Conservation (phyloP, 2,888 invertebrate species). For the Tachina fera region DNA sequence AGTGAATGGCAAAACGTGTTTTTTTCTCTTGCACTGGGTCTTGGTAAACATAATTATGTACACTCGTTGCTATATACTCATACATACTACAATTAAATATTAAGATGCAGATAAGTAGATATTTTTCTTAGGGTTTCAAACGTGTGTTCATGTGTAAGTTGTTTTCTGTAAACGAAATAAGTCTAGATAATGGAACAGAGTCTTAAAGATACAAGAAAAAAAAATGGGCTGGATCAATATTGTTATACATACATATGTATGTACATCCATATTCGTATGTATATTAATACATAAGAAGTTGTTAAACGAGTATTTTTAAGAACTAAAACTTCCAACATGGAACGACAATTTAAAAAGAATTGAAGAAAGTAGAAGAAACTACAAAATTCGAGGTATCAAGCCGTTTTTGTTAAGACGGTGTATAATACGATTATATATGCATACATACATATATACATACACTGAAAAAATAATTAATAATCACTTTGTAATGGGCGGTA, state of each 20-base stretch:
- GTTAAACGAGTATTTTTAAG: not conserved
- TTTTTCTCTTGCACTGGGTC: conserved; percentile 33
- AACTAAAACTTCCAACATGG: not conserved
- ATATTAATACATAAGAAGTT: conserved; percentile 7
- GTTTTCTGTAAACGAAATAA: conserved; percentile 13
- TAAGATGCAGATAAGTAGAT: conserved; percentile 14
- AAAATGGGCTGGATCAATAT: conserved; percentile 4
- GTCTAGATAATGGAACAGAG: conserved; percentile 31
- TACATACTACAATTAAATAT: conserved; percentile 6
- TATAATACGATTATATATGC: not conserved
- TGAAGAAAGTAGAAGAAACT: not conserved
- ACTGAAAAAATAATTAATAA: too few species aligned
- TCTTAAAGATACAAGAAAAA: conserved; percentile 11
- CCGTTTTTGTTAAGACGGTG: not conserved
- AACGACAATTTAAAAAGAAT: not conserved
- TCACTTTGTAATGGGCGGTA: too few species aligned
- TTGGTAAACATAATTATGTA: conserved; percentile 46
- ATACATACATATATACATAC: not conserved
- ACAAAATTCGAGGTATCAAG: not conserved
- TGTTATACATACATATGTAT: not conserved
- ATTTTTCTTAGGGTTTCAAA: conserved; percentile 22
- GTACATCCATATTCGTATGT: not conserved
- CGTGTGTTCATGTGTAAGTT: not conserved
- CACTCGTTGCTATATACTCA: not conserved
- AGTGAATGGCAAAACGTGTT: conserved; percentile 55